Base-by-base conservation (phyloP, 2,113 vertebrate species). In the Sebastes schlegelii region DNA sequence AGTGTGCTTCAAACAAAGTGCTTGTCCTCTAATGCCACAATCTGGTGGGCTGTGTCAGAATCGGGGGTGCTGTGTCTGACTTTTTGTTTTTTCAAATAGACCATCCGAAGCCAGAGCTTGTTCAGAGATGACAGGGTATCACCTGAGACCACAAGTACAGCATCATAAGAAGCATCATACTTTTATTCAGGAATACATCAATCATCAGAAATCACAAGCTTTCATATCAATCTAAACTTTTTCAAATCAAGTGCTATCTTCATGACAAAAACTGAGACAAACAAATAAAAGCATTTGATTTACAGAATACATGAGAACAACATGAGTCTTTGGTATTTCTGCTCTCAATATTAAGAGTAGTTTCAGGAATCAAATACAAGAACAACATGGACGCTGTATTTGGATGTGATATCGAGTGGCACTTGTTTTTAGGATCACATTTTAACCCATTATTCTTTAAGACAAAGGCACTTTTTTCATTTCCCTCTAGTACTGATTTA, bases 141-240 rank as follows among this genome's bases (percentile, higher is more conserved):
- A 52, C 49, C 26, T 23, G 75, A 61, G 45, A 51, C 19, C 23
- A 45, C 34, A 45, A 21, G 16, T 34, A 49, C 43, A 66, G 34
- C 54, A 34, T 4, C 4, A 2, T 40, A 54, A 64, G 42, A 63
- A 71, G 49, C 40, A 21, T 17, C 43, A 65, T 64, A 48, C 2
- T 19, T 88, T 86, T 80, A 86, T 80, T 80, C n/a, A 74, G 21
- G 68, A 86, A 86, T 70, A 83, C 80, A 80, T 74, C 61, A 78
- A 66, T 66, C 55, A 64, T 40, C 55, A 72, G 11, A 26, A 11
- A 67, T 77, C n/a, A 68, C 66, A 77, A 57, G 0, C 19, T 67
- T 67, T 52, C 7, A 40, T 13, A 21, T 69, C 6, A 8, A 26
- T 45, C 42, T 5, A 7, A 21, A 49, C 1, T 8, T 54, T 13